Base-by-base conservation (phyloP, 2,113 vertebrate genomes). In the Carlito syrichta region DNA sequence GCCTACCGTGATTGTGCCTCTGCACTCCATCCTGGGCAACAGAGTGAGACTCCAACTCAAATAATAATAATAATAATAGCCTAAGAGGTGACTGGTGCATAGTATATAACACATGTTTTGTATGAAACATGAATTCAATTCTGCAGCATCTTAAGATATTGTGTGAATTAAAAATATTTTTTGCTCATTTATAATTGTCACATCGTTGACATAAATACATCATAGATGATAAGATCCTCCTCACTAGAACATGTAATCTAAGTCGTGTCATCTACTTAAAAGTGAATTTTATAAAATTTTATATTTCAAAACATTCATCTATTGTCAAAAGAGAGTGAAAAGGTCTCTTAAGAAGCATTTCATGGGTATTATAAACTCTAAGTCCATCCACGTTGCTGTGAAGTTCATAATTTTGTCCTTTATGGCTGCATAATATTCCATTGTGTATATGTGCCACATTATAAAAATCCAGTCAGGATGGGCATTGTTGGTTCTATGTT, bases 231-330 rank as follows among this genome's bases (percentile, higher is more conserved):
- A 40, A 86, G 35, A 88, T 90, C 23, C 68, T 92, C 54, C 23
- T 81, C 22, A 84, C 38, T 85, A 56, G 22, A 94, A 13, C 22
- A 87, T 90, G 2, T 78, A 78, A 68, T 74, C 35, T 77, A 83
- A 83, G 27, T 35, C 20, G 63, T 60, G 52, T 73, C 50, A 83
- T 77, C 35, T 60, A 43, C 78, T 90, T 92, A 71, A 32, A 92
- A 95, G 38, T 86, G 7, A n/a, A 40, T 58, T 83, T 43, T 22
- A 81, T 78, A 84, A 79, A 79, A 87, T 88, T 91, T 93, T 96
- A 79, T 86, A 71, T 86, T 77, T 52, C 14, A 58, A 63, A 77
- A 71, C 43, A 92, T 68, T 10, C 62, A 89, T 93, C 38, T 85
- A 58, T 40, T 94, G 30, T 83, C 90, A 92, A 71, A 0, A 81